Evolutionary conservation across 2,888 invertebrate species (phyloP), one percentile per base, ranked within the genome.

Genomic region (Lepidochrysops patricia): DNA sequence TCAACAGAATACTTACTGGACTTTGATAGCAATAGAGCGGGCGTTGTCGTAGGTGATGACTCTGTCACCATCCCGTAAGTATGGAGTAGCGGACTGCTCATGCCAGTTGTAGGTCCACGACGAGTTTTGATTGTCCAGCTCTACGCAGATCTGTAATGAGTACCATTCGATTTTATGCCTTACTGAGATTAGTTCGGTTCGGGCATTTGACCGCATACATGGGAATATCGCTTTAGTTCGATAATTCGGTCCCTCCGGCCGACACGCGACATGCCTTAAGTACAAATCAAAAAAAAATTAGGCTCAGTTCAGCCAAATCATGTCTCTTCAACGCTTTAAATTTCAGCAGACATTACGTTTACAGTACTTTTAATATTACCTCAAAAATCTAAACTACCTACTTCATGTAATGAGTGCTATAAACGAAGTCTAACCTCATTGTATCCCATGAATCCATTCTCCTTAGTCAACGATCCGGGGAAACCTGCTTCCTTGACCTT

Each of bases 361-460:
- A n/a, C n/a, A n/a, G n/a, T n/a, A n/a, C n/a, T n/a, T n/a, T n/a
- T n/a, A n/a, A n/a, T n/a, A n/a, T n/a, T n/a, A n/a, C n/a, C n/a
- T n/a, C n/a, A n/a, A n/a, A n/a, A n/a, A n/a, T n/a, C n/a, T n/a
- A n/a, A n/a, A n/a, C n/a, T n/a, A n/a, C n/a, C n/a, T n/a, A n/a
- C n/a, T n/a, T n/a, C n/a, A n/a, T n/a, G n/a, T n/a, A n/a, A n/a
- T n/a, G n/a, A n/a, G n/a, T n/a, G n/a, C n/a, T n/a, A n/a, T 37
- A 37, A 15, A 15, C 6, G 37, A 6, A 7, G 37, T 37, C 67
- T 73, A 74, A 94, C 94, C 91, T 97, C 97, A 76, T 97, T 96
- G 74, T 95, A 97, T 1, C 97, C 97, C 84, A 97, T 91, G 68
- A 96, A 96, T 0, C 97, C 97, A 67, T 92, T 91, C 77, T 96